Evolutionary conservation across 2,797 vertebrate genomes (phyloP).

Genomic region (Fistularia tabacaria): DNA sequence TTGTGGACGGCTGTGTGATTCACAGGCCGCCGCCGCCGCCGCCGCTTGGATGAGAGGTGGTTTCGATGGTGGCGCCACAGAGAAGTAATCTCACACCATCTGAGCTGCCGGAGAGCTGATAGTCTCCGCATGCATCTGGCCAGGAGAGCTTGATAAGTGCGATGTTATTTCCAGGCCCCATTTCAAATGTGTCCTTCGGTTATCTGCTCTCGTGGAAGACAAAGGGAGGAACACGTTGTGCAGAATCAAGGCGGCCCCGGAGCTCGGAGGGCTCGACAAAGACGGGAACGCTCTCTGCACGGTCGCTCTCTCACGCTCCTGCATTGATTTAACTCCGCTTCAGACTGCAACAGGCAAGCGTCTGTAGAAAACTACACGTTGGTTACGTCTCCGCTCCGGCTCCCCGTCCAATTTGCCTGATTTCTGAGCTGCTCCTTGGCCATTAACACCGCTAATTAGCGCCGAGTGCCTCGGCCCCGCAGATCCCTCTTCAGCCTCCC

Average conservation of each 20-base stretch:
- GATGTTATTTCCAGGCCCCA: constrained; percentile 48
- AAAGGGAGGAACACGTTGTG: constrained; percentile 3
- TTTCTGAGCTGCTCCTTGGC: constrained; percentile 36
- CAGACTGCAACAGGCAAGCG: constrained; percentile 18
- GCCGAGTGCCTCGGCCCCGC: constrained; percentile 15
- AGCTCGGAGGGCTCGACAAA: too few species aligned
- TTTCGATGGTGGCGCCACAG: constrained; percentile 7
- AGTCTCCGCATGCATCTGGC: constrained; percentile 25
- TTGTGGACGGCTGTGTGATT: constrained; percentile 37
- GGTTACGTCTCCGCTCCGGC: constrained; percentile 12
- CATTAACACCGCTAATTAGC: constrained; percentile 59
- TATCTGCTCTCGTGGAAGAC: constrained; percentile 35
- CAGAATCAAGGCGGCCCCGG: constrained; percentile 5
- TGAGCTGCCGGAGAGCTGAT: constrained; percentile 32
- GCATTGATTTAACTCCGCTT: constrained; percentile 16
- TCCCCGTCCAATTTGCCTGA: constrained; percentile 15
- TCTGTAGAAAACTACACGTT: constrained; percentile 19
- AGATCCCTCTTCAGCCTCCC: constrained; percentile 26
- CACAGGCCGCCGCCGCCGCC: too few species aligned
- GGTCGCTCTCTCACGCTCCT: constrained; percentile 20
- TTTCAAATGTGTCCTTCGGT: constrained; percentile 41
- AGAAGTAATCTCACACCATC: constrained; percentile 64
- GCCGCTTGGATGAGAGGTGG: constrained; percentile 29
- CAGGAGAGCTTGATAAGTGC: constrained; percentile 43
- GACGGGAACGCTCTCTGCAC: too few species aligned